Evolutionary conservation across 2,888 invertebrate genomes (phyloP), one percentile per base, ranked within the genome.

Genomic region (Xestia c-nigrum): DNA sequence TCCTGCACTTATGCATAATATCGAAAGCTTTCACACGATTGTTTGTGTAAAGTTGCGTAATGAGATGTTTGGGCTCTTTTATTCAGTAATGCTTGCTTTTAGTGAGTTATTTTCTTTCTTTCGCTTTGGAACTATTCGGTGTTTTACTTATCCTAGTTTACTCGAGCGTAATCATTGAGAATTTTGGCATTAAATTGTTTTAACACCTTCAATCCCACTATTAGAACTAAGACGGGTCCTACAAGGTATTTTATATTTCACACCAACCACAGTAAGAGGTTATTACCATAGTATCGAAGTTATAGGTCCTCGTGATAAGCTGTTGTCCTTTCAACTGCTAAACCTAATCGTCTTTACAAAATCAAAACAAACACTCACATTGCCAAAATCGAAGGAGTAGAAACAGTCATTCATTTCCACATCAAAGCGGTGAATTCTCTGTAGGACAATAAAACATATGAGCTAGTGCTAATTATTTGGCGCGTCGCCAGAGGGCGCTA

Each of bases 401-500:
- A 61, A 76, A 64, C 68, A 81, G 38, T 14, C 57, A 59, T 69
- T 72, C 19, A 57, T 74, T 83, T 12, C 38, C 52, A 84, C 79
- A 78, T 86, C 84, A 86, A 86, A 86, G 86, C 55, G 19, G 50
- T 73, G 69, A 47, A 66, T 83, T 47, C 63, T 59, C 57, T 76
- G 40, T 65, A 66, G 64, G 72, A 76, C 84, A 86, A 74, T 86
- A 76, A 83, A 86, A 76, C 71, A 67, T 84, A 73, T 83, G 84
- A 59, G 71, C 72, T 78, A 70, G 74, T 83, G 64, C 57, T 79
- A 79, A 83, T 79, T 59, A 52, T 63, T 72, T 86, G 86, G 89
- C 90, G 50, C 12, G 14, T 21, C 57, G 90, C 89, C 89, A 89
- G 79, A 74, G 63, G 80, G 86, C 74, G 70, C 64, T 55, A 40